These are phyloP conservation scores for Anastrepha ludens DNA, from an alignment of 1,140 invertebrate species.

Conservation along the genomic window DNA sequence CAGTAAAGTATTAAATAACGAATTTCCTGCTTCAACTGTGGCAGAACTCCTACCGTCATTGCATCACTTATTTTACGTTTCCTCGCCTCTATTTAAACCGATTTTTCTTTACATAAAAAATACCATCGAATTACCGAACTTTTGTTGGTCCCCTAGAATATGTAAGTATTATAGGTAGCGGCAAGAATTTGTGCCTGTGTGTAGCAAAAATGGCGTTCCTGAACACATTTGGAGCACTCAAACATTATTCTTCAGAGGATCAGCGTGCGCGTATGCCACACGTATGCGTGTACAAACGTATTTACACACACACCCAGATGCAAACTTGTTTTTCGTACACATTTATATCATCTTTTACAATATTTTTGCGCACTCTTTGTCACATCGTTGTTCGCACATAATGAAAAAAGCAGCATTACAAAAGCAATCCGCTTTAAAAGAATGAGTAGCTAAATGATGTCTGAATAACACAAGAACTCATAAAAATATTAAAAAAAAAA, in stretches of 20 bases:
- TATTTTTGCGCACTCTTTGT: not conserved
- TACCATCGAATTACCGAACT: no score
- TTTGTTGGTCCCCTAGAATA: no score
- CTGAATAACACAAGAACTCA: not conserved
- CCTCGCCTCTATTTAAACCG: no score
- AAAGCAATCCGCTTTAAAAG: not conserved
- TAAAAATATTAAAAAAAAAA: slow-evolving; percentile 1
- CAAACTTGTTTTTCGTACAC: not conserved
- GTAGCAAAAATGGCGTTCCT: not conserved
- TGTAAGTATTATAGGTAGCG: no score
- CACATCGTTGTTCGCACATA: slow-evolving; percentile 3
- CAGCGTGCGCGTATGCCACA: no score
- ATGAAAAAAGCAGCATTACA: slow-evolving; percentile 2
- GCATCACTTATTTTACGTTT: no score
- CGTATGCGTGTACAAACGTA: not conserved
- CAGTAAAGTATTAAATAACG: no score
- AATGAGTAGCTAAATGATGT: slow-evolving; percentile 4
- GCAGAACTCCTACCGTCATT: no score
- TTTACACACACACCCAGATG: not conserved
- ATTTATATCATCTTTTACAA: not conserved
- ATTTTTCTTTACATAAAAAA: no score
- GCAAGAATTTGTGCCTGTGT: not conserved
- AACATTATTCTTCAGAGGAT: not conserved
- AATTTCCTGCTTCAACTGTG: no score
- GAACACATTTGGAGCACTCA: not conserved